Evolutionary conservation across 2,888 invertebrate species (phyloP).

Genomic region (Leptinotarsa peninsularis): DNA sequence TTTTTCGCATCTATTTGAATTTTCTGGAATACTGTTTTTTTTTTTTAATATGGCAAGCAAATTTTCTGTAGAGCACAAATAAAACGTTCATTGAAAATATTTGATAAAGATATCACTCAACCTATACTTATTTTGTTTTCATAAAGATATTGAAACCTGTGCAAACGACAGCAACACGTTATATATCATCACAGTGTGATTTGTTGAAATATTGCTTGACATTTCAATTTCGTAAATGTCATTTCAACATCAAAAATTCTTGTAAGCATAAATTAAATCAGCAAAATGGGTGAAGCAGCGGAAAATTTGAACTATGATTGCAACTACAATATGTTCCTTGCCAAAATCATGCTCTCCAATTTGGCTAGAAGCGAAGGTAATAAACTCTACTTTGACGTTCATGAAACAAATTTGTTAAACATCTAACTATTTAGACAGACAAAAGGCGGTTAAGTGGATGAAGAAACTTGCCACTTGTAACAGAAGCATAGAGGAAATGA

Average conservation of each 20-base stretch:
- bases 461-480: constrained; percentile 67
- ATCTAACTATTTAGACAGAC: constrained; percentile 63
- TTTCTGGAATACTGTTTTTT: no score
- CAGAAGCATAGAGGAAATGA: constrained; percentile 67
- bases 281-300: constrained; percentile 63
- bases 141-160: not conserved
- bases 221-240: constrained; percentile 34
- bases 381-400: constrained; percentile 17
- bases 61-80: no score
- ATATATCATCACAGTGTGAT: constrained; percentile 1
- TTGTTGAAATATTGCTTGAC: constrained; percentile 26
- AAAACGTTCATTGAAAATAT: no score
- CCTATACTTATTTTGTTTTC: not conserved
- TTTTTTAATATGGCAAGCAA: no score
- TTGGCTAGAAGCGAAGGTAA: constrained; percentile 58
- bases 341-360: constrained; percentile 66
- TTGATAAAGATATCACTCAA: no score
- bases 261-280: constrained; percentile 35
- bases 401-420: constrained; percentile 15
- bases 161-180: not conserved
- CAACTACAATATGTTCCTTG: constrained; percentile 68
- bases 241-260: constrained; percentile 42
- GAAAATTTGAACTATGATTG: constrained; percentile 69
- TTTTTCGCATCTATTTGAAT: no score
- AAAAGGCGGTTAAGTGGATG: constrained; percentile 68